Evolutionary conservation across 2,888 invertebrate species (phyloP).

Genomic region (Arge pagana): DNA sequence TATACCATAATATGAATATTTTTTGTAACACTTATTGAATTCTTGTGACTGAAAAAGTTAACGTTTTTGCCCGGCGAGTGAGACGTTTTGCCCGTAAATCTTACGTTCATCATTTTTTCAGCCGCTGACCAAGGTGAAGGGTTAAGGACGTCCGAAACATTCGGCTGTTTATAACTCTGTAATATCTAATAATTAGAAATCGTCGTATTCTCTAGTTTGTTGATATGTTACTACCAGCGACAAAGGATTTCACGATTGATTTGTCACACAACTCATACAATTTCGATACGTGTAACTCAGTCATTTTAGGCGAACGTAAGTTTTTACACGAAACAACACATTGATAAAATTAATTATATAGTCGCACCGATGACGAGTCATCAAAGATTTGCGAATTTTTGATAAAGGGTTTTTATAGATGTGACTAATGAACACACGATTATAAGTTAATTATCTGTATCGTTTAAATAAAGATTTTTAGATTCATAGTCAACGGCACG

Average conservation of each 20-base stretch:
- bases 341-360: not conserved
- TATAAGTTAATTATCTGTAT: conserved; percentile 7
- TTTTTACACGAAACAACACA: not conserved
- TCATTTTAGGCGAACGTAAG: conserved; percentile 10
- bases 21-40: too few relatives aligned
- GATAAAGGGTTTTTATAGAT: conserved; percentile 14
- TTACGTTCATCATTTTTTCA: conserved; percentile 32
- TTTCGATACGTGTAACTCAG: conserved; percentile 15
- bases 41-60: too few relatives aligned
- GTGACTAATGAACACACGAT: conserved; percentile 6
- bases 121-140: conserved; percentile 43
- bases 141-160: conserved; percentile 27
- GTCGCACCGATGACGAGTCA: not conserved
- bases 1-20: too few relatives aligned
- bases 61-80: conserved; percentile 7
- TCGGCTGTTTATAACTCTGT: conserved; percentile 29
- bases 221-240: conserved; percentile 30
- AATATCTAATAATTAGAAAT: conserved; percentile 38
- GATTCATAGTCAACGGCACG: conserved; percentile 10
- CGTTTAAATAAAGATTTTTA: conserved; percentile 14
- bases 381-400: not conserved
- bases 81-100: not conserved
- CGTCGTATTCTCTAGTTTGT: conserved; percentile 43
- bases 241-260: conserved; percentile 9
- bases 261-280: conserved; percentile 11